These are phyloP conservation scores for Origma solitaria DNA, from an alignment of 2,113 vertebrate genomes.

Conservation along the genomic window DNA sequence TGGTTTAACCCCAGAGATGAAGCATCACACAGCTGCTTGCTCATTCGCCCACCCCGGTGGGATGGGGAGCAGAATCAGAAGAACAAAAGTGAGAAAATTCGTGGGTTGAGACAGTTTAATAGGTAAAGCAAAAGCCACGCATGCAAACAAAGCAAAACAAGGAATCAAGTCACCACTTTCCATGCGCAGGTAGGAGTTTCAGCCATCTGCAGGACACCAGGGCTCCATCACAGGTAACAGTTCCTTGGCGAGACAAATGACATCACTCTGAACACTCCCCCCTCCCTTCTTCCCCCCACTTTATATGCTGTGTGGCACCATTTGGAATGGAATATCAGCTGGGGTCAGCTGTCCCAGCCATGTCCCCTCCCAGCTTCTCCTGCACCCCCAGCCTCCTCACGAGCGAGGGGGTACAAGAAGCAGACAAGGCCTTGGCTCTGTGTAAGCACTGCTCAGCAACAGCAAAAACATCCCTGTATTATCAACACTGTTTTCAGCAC, in stretches of 20 bases:
- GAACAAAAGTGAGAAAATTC: not conserved
- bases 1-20: not conserved
- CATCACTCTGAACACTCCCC: not conserved
- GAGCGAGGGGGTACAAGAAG: not conserved
- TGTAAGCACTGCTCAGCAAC: not conserved
- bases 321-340: not conserved
- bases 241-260: not conserved
- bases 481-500: not conserved
- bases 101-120: not conserved
- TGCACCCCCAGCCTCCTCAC: not conserved
- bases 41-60: not conserved
- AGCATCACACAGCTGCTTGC: not conserved
- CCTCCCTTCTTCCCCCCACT: not conserved
- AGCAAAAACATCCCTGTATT: not conserved
- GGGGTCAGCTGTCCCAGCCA: not conserved
- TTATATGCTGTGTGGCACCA: not conserved
- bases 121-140: not conserved
- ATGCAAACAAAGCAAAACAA: not conserved
- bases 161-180: not conserved
- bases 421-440: not conserved
- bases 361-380: not conserved
- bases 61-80: not conserved
- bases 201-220: not conserved
- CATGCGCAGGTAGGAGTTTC: not conserved
- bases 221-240: no score